phyloP scores from a whole-genome alignment of 2,113 vertebrate species.

The Pterocles orientalis region DNA sequence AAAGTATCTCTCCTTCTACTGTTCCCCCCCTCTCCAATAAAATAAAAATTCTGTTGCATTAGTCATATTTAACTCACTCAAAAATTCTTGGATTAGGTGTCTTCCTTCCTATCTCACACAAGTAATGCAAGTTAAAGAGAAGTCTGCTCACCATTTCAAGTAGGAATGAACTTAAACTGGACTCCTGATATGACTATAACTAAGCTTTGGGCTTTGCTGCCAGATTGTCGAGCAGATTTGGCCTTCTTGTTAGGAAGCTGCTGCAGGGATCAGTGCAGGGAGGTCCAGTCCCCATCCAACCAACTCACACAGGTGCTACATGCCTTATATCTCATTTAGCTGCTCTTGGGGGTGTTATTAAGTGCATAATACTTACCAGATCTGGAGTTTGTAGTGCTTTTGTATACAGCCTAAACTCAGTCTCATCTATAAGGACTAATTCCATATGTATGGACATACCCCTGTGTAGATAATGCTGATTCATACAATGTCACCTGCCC shows the following conservation, averaged over 20 bases:
- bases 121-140: background rate
- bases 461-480: background rate
- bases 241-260: background rate
- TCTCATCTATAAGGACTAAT: background rate
- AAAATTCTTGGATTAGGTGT: background rate
- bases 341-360: background rate
- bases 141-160: background rate
- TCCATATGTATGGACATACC: background rate
- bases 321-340: background rate
- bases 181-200: background rate
- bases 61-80: background rate
- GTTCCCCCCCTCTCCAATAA: background rate
- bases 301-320: background rate
- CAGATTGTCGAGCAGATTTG: background rate
- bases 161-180: background rate
- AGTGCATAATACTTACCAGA: background rate
- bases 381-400: background rate
- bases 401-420: background rate
- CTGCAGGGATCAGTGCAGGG: background rate
- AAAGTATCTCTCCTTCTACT: background rate
- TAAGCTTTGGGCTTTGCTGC: background rate
- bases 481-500: background rate
- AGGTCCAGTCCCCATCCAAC: background rate
- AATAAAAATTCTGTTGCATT: background rate
- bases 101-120: background rate